Base-by-base conservation (phyloP, 53 echinoderm and acorn worm genomes). In the Echinometra lucunter region DNA sequence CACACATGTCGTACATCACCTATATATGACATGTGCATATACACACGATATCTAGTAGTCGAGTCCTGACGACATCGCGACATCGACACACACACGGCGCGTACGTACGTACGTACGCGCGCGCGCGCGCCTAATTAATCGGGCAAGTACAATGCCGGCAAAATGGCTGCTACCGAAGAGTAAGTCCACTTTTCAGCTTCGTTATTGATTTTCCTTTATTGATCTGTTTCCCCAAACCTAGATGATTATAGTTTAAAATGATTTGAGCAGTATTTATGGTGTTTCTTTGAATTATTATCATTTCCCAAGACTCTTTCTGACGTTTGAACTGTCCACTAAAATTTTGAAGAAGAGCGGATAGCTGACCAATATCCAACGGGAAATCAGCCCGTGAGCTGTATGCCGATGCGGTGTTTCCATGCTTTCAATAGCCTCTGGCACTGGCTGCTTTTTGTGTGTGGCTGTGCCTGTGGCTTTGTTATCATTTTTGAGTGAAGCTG, bases 121-220 rank as follows among this genome's bases (percentile, higher is more conserved):
- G 37, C 66, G 66, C 66, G 67, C 67, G 4, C 30, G 69, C 74
- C 19, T 1, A 34, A 5, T 9, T 37, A 42, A 88, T 45, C 53
- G 56, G 13, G 8, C 56, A 34, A 53, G 88, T 13, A 90, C 1
- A 23, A 90, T 90, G 90, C 58, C 9, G 32, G 90, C 34, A 38
- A 90, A 63, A 90, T 90, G 90, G 90, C 90, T 17, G n/a, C 90
- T 57, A 90, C 90, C 40, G 90, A 58, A 57, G 90, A 90, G 90
- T 90, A 90, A 90, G 90, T 34, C 55, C 30, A 63, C 13, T 38
- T 40, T 70, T 40, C 16, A 75, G 75, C 40, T 75, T 19, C 5
- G 38, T 75, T 75, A 75, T 75, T 75, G 75, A 75, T 75, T 75
- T 75, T 75, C 40, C 17, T 38, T 75, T 38, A 75, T 40, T 40